These are phyloP conservation scores for Bimastos eiseni DNA, from an alignment of 2,888 invertebrate genomes.

Conservation along the genomic window DNA sequence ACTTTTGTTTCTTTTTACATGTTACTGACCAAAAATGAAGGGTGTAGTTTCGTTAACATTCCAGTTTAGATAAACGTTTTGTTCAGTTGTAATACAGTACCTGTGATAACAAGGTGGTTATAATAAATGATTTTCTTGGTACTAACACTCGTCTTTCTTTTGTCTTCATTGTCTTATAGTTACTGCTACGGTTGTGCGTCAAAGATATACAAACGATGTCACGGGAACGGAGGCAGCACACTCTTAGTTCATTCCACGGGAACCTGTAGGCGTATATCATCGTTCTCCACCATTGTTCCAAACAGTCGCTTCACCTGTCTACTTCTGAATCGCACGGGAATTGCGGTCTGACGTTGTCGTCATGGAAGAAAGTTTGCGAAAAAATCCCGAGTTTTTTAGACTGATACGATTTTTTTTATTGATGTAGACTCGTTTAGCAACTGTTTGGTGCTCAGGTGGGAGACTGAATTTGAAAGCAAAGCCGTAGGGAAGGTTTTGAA, in stretches of 20 bases:
- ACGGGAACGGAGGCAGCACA: not conserved
- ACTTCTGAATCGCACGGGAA: not conserved
- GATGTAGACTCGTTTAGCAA: not conserved
- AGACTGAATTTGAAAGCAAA: not conserved
- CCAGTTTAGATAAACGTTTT: not conserved
- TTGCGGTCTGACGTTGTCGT: not conserved
- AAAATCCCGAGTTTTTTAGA: not conserved
- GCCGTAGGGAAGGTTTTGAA: not conserved
- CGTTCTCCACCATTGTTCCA: not conserved
- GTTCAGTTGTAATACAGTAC: not conserved
- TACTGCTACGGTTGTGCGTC: conserved; percentile 15
- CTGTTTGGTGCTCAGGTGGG: not conserved
- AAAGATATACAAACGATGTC: not conserved
- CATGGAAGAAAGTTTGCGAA: not conserved
- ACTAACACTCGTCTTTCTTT: not conserved
- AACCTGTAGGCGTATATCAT: not conserved
- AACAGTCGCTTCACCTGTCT: not conserved
- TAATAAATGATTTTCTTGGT: not conserved
- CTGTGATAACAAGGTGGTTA: not conserved
- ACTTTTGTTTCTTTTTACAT: not conserved
- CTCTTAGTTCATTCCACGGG: not conserved
- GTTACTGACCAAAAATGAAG: not conserved
- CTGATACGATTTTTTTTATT: not conserved
- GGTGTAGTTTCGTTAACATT: not conserved
- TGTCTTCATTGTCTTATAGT: not conserved